Conservation (phyloP, 2,797 vertebrate species). For the Hippopotamyrus pictus region DNA sequence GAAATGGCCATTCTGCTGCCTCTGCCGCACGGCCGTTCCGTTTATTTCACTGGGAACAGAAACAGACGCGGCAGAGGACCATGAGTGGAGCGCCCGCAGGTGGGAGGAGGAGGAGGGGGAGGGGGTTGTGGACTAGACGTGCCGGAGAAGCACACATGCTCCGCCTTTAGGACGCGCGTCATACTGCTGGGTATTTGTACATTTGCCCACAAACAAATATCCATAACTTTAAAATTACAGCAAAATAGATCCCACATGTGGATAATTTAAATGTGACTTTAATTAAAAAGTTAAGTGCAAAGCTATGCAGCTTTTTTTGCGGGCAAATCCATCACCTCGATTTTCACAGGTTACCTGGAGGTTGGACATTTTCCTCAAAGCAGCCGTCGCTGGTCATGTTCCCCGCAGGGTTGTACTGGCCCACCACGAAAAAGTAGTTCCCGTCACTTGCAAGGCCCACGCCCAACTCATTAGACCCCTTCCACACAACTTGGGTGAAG, state of each 20-base stretch:
- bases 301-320: neutral
- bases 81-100: slow-evolving; percentile 1
- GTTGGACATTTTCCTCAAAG: slow-evolving; percentile 49
- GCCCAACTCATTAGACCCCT: slow-evolving; percentile 45
- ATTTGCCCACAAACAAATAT: neutral
- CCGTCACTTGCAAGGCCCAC: slow-evolving; percentile 51
- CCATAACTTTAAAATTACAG: neutral
- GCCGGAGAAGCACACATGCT: neutral
- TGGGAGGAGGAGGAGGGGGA: neutral
- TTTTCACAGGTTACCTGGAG: neutral
- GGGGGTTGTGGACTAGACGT: neutral
- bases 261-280: neutral
- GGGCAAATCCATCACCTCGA: neutral
- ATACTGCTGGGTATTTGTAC: neutral
- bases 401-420: slow-evolving; percentile 53
- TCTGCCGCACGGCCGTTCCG: slow-evolving; percentile 32
- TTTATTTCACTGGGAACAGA: slow-evolving; percentile 37
- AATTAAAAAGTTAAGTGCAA: neutral
- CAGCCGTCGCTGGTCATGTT: slow-evolving; percentile 37
- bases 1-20: neutral
- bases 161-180: neutral
- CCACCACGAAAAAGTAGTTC: slow-evolving; percentile 41
- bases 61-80: slow-evolving; percentile 6
- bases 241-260: neutral
- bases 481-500: slow-evolving; percentile 65